Conservation (phyloP, 2,113 vertebrate genomes). For the Crotalus horridus region DNA sequence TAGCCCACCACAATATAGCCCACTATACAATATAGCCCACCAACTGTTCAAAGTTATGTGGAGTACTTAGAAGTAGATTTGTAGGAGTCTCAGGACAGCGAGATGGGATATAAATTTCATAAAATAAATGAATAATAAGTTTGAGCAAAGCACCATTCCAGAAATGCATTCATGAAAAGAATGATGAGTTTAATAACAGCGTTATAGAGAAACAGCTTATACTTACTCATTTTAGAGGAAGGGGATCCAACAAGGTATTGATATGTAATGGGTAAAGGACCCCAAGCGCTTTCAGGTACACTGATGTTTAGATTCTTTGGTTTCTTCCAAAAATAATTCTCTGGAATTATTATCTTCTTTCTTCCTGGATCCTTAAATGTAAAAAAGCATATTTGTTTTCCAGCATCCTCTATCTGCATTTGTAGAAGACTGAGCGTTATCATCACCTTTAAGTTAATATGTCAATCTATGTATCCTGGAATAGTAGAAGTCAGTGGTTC, state of each 20-base stretch:
- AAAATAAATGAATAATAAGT: not conserved
- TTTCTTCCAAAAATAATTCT: not conserved
- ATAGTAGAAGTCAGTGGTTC: not conserved
- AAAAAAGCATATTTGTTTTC: not conserved
- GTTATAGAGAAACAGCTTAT: not conserved
- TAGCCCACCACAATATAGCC: no score
- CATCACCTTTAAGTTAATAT: not conserved
- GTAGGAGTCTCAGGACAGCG: not conserved
- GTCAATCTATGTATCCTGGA: not conserved
- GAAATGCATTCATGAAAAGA: not conserved
- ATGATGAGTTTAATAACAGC: not conserved
- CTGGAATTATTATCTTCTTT: not conserved
- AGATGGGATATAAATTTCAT: not conserved
- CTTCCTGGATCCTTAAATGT: not conserved
- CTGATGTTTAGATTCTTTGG: not conserved
- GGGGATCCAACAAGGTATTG: conserved; percentile 10
- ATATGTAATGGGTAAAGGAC: not conserved
- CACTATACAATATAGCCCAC: not conserved
- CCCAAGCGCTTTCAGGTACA: not conserved
- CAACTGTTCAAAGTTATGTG: not conserved
- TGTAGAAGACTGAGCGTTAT: not conserved
- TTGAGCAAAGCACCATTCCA: not conserved
- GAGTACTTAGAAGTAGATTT: not conserved
- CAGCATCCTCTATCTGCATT: not conserved
- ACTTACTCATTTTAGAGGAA: conserved; percentile 14